Evolutionary conservation across 1,140 invertebrate species (phyloP).

Genomic region (Panagrolaimus sp.): DNA sequence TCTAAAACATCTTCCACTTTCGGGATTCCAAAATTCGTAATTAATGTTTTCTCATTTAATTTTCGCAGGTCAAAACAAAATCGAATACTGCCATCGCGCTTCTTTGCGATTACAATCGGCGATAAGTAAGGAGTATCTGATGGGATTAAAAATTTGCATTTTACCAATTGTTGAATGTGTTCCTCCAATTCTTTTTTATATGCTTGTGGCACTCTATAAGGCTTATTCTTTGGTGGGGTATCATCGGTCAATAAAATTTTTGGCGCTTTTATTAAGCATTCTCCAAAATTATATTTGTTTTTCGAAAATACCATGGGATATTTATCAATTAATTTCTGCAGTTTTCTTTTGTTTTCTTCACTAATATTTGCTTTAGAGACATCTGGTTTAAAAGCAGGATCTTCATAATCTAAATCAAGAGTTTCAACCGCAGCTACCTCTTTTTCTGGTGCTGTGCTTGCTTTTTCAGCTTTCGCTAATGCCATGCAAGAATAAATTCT

Average conservation of each 20-base stretch:
- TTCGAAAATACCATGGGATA: conserved; percentile 21
- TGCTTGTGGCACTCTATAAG: conserved; percentile 14
- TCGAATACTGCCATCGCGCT: conserved; percentile 61
- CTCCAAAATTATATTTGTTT: conserved; percentile 16
- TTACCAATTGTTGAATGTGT: conserved; percentile 26
- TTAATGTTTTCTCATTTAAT: conserved; percentile 60
- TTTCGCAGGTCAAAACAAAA: conserved; percentile 62
- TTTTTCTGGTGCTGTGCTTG: too few species aligned
- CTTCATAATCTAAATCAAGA: too few species aligned
- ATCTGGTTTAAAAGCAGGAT: conserved; percentile 21
- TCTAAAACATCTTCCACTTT: conserved; percentile 62
- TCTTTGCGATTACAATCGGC: conserved; percentile 63
- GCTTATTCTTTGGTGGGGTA: background rate
- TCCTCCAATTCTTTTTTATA: conserved; percentile 19
- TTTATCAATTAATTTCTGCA: conserved; percentile 16
- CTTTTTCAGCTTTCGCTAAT: too few species aligned
- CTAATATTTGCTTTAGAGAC: background rate
- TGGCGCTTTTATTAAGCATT: background rate
- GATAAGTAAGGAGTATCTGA: conserved; percentile 59
- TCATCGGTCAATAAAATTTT: conserved; percentile 20
- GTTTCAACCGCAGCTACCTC: too few species aligned
- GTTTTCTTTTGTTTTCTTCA: conserved; percentile 10
- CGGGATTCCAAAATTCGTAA: conserved; percentile 64
- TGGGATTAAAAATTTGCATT: conserved; percentile 12
- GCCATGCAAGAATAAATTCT: too few species aligned